phyloP scores from a whole-genome alignment of 2,797 vertebrate species.

The Manis pentadactyla region DNA sequence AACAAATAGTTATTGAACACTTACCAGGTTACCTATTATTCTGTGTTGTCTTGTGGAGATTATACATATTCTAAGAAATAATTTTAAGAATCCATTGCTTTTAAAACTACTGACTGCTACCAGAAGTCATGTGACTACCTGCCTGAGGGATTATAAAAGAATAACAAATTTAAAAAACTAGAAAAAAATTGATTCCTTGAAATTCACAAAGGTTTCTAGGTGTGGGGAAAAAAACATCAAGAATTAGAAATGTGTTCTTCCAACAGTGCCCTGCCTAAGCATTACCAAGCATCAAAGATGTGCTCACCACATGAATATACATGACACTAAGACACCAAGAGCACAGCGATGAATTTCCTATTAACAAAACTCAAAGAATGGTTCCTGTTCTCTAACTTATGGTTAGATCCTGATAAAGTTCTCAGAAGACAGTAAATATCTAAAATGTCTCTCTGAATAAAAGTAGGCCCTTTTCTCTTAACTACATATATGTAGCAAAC shows the following conservation, averaged over 20 bases:
- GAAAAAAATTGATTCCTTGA: background rate
- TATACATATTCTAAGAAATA: background rate
- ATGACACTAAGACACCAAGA: background rate
- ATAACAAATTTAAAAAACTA: background rate
- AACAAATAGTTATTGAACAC: background rate
- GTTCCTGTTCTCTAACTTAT: background rate
- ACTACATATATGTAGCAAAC: background rate
- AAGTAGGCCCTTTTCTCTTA: background rate
- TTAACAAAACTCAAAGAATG: background rate
- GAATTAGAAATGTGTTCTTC: background rate
- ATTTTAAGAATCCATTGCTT: background rate
- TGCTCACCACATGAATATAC: background rate
- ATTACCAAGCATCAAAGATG: background rate
- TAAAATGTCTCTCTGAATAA: background rate
- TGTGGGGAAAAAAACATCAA: background rate
- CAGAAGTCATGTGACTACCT: slow-evolving; percentile 26
- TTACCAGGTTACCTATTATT: background rate
- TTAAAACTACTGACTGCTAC: background rate
- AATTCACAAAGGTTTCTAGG: background rate
- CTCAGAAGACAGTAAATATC: background rate
- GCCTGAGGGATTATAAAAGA: background rate
- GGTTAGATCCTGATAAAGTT: background rate
- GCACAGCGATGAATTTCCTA: background rate
- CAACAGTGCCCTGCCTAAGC: background rate
- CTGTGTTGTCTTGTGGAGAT: background rate